Conservation (phyloP, 1,140 invertebrate genomes). For the Macrocentrus cingulum region DNA sequence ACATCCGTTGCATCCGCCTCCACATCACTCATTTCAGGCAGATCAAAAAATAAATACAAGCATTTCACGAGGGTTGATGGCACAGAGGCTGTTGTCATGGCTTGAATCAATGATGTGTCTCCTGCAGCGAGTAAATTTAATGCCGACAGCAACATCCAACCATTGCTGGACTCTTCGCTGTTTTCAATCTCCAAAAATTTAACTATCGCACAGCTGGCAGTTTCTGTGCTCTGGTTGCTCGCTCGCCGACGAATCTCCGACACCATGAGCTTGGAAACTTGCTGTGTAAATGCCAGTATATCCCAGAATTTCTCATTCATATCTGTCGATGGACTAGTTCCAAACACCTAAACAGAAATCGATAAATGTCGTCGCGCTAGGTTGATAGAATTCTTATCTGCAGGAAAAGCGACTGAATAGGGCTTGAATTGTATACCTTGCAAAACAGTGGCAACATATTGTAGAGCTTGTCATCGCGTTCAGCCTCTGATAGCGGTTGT, state of each 20-base stretch:
- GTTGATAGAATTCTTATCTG: slow-evolving; percentile 5
- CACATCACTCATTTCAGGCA: slow-evolving; percentile 85
- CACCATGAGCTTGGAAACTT: slow-evolving; percentile 94
- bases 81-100: slow-evolving; percentile 93
- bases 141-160: slow-evolving; percentile 93
- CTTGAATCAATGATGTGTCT: slow-evolving; percentile 77
- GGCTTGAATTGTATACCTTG: slow-evolving; percentile 79
- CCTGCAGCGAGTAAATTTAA: slow-evolving; percentile 88
- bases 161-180: slow-evolving; percentile 89
- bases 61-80: slow-evolving; percentile 98
- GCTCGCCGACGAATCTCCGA: slow-evolving; percentile 90
- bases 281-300: slow-evolving; percentile 88
- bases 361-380: slow-evolving; percentile 13
- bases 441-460: slow-evolving; percentile 98
- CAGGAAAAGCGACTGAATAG: neutral
- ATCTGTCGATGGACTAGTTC: slow-evolving; percentile 82
- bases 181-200: slow-evolving; percentile 94
- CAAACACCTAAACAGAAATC: slow-evolving; percentile 74
- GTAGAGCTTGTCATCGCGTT: slow-evolving; percentile 92
- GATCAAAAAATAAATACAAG: slow-evolving; percentile 97
- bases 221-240: slow-evolving; percentile 93
- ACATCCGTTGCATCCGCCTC: slow-evolving; percentile 72
- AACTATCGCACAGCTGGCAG: slow-evolving; percentile 92
- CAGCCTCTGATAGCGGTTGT: slow-evolving; percentile 75
- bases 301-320: slow-evolving; percentile 97